Conservation (phyloP, 2,113 vertebrate genomes). For the Pseudorasbora parva region DNA sequence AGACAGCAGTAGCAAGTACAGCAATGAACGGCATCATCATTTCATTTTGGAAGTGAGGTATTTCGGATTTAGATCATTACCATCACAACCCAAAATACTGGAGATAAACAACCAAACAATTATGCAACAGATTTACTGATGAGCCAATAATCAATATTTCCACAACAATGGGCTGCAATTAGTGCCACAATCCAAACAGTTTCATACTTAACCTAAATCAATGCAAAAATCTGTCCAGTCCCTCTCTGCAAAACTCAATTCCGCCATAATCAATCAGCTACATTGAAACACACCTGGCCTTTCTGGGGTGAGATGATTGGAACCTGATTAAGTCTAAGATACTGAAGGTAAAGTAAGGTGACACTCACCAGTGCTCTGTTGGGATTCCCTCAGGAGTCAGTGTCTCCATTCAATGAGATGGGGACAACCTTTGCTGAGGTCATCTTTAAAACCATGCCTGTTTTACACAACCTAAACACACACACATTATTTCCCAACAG, state of each 20-base stretch:
- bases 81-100: background rate
- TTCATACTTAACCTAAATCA: slow-evolving; percentile 1
- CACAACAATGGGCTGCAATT: background rate
- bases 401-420: slow-evolving; percentile 21
- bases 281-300: background rate
- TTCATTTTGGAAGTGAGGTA: background rate
- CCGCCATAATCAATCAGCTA: background rate
- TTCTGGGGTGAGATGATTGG: background rate
- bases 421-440: slow-evolving; percentile 33
- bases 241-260: background rate
- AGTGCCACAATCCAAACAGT: background rate
- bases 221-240: background rate
- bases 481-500: background rate
- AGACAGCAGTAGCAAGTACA: background rate
- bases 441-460: slow-evolving; percentile 39
- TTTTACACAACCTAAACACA: slow-evolving; percentile 20
- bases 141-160: slow-evolving; percentile 17
- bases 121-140: background rate
- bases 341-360: background rate
- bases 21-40: background rate
- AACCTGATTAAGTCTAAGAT: background rate
- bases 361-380: background rate
- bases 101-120: background rate
- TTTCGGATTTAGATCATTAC: background rate
- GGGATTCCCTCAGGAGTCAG: slow-evolving; percentile 51